Base-by-base conservation (phyloP, 1,140 invertebrate species). In the Druon quercuslanigerum region DNA sequence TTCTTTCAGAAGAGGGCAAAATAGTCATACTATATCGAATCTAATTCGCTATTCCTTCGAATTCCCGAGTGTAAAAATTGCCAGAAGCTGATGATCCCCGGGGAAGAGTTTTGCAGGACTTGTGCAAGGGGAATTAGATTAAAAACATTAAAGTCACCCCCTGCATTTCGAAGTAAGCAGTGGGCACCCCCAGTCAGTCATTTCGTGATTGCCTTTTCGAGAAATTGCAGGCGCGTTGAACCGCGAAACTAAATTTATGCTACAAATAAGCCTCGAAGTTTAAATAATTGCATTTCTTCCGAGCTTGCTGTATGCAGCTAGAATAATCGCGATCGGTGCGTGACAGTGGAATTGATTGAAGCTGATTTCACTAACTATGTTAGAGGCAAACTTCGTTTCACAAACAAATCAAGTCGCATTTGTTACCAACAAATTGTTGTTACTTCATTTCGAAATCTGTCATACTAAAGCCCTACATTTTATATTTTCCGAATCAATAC, bases 171-270 rank as follows among this genome's bases (percentile, higher is more conserved):
- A 66, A 66, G 60, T 66, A 66, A 66, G 60, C 60, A 66, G 60
- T 66, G 40, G 60, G n/a, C 60, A 66, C 60, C 60, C 60, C 20
- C 71, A 70, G 60, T 77, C 79, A 82, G 83, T 82, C 84, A 85
- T 84, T 72, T 76, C 77, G 83, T 84, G 83, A 87, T 87, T 87
- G 81, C 84, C 79, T 84, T 85, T 85, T 80, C 73, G 79, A 74
- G 74, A 78, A 72, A 81, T 66, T 74, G 78, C 82, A 78, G 72
- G 81, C 56, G 81, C 81, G 81, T 76, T 82, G 84, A 79, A 85
- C 85, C 84, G 81, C 84, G 82, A 86, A 87, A 87, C 83, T 78
- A 83, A 85, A 86, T 87, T 87, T 87, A 82, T 85, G 79, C 83
- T 81, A n/a, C 79, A 79, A 84, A 85, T 84, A 83, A 86, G 84